Conservation (phyloP, 2,113 vertebrate genomes). For the Cryptoleucopteryx plumbea region DNA sequence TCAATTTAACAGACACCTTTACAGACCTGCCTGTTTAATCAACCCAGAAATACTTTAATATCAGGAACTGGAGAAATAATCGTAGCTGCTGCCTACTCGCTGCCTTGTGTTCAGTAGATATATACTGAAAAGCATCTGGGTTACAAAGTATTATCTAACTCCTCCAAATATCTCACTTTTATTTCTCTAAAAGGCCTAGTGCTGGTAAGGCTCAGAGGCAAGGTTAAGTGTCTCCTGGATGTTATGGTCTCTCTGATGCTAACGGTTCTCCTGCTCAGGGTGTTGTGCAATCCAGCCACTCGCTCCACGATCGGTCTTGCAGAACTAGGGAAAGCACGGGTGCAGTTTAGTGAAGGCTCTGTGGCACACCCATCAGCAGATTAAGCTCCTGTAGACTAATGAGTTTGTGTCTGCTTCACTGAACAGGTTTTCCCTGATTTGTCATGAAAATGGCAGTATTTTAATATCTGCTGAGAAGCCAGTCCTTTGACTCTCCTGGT, state of each 20-base stretch:
- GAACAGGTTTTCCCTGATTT: background rate
- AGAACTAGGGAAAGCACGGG: rapidly evolving
- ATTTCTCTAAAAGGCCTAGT: background rate
- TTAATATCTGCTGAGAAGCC: background rate
- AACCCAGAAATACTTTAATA: background rate
- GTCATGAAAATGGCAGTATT: background rate
- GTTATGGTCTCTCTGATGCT: background rate
- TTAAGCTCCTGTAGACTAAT: background rate
- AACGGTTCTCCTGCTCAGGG: background rate
- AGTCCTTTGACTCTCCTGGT: background rate
- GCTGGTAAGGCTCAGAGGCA: background rate
- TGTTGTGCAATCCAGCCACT: background rate
- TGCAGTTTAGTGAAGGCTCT: background rate
- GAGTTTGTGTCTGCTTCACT: background rate
- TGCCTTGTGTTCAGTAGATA: background rate
- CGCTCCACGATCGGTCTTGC: rapidly evolving
- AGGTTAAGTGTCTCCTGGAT: background rate
- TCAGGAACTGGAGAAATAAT: background rate
- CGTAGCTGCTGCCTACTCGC: background rate
- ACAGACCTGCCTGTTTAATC: background rate
- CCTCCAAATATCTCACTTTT: background rate
- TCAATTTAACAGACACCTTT: background rate
- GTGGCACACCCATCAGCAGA: background rate
- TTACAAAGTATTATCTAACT: background rate
- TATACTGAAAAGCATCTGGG: background rate